Evolutionary conservation across 2,113 vertebrate species (phyloP), one percentile per base, ranked within the genome.

Genomic region (Passer montanus): DNA sequence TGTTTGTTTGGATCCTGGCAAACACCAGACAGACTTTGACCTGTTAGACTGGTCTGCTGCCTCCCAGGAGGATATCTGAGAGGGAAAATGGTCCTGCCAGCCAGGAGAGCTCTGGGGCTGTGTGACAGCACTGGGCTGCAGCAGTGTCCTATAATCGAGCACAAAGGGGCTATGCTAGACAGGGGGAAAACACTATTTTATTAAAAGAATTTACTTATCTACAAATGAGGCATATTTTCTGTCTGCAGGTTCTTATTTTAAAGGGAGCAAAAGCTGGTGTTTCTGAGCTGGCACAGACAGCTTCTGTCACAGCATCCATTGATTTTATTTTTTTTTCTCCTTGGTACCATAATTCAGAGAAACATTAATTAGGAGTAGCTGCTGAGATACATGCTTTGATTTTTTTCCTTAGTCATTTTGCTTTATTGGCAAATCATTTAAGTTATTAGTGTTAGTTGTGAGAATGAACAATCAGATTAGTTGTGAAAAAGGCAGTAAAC

Each of bases 351-450:
- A 89, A 90, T 87, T 37, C 84, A 90, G 62, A 79, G 92, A 67
- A 93, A 68, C 69, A 58, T 78, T 97, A 93, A 95, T 94, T 87
- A 87, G 81, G 41, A 95, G 27, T 72, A 91, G 91, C 55, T 94
- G 37, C 44, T 33, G 79, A 84, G 75, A 87, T 95, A 88, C 50
- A 27, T 59, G 43, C 41, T 88, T 97, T 97, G 96, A 93, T 81
- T 87, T 95, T 94, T 91, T 80, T 63, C 23, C 31, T 22, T 55
- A 62, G 66, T 93, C 49, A 35, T 60, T 94, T 84, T 87, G 43
- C 16, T 81, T 63, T 87, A 95, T 94, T 95, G 94, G 52, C 88
- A 97, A 94, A 96, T 94, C 81, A 78, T 80, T 97, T 96, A 97
- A 84, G 46, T 88, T 96, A 78, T 91, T 93, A 90, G 78, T 91